phyloP scores from a whole-genome alignment of 2,113 vertebrate genomes.

The Chaetura pelagica region DNA sequence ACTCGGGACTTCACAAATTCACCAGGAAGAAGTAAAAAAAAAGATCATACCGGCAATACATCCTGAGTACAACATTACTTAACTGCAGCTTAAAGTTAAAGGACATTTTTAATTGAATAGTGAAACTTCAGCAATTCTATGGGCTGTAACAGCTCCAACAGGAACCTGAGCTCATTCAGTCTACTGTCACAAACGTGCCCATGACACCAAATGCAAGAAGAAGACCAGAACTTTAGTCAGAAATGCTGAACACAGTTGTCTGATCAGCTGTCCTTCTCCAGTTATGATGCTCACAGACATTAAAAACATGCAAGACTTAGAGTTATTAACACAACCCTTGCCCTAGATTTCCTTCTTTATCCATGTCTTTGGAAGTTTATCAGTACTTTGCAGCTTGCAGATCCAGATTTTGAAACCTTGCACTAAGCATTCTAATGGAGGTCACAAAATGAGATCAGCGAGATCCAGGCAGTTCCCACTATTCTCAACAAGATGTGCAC shows the following conservation, averaged over 20 bases:
- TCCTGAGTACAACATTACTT: background rate
- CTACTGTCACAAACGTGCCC: background rate
- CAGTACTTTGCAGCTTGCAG: background rate
- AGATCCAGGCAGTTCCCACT: background rate
- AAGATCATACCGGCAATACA: background rate
- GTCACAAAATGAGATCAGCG: background rate
- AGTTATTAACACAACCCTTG: background rate
- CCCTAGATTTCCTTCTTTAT: background rate
- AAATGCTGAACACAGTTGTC: background rate
- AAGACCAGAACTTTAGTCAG: background rate
- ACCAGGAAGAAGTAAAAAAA: background rate
- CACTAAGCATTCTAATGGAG: background rate
- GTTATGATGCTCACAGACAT: background rate
- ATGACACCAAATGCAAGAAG: background rate
- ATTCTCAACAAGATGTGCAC: background rate
- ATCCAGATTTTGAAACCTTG: background rate
- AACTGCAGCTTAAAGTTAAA: background rate
- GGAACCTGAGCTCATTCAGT: background rate
- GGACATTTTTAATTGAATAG: background rate
- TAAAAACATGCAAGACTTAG: background rate
- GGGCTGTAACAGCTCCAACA: background rate
- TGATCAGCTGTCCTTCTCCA: background rate
- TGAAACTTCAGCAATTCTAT: background rate
- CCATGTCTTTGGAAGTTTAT: background rate
- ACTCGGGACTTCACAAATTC: background rate